Percentiles rank a stretch among this genome's conserved stretches.
Conservation (phyloP, 1,140 invertebrate genomes). For the Zaprionus camerounensis region DNA sequence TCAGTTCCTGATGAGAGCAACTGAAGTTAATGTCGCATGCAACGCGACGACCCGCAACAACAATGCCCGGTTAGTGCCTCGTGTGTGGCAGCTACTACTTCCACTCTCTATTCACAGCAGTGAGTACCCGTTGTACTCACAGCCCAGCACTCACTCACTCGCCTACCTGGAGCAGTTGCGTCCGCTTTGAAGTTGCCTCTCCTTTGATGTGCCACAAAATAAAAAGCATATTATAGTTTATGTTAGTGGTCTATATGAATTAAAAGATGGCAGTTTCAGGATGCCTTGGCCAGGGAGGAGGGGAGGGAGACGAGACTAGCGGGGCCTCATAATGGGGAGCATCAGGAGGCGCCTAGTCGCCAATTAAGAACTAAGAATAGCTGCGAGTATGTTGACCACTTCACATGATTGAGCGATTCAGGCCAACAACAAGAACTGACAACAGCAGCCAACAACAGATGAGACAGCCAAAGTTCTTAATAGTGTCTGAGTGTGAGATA, state of each 20-base stretch:
- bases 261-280: constrained; percentile 24
- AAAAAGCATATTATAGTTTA: constrained; percentile 6
- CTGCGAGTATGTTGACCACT: constrained; percentile 65
- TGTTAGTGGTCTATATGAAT: constrained; percentile 20
- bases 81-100: constrained; percentile 41
- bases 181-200: constrained; percentile 43
- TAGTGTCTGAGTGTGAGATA: not conserved
- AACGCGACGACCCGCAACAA: constrained; percentile 46
- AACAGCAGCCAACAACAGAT: constrained; percentile 20
- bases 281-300: not conserved
- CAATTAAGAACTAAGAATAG: constrained; percentile 61
- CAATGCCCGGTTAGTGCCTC: constrained; percentile 12
- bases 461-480: not conserved
- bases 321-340: constrained; percentile 58
- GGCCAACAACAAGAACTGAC: constrained; percentile 53
- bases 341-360: constrained; percentile 64
- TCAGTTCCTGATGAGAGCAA: constrained; percentile 53
- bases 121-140: constrained; percentile 6
- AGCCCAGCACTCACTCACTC: not conserved
- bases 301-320: not conserved
- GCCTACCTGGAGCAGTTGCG: constrained; percentile 21
- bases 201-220: constrained; percentile 45
- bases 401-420: constrained; percentile 78
- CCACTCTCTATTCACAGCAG: not conserved
- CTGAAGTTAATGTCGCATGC: constrained; percentile 80